Evolutionary conservation across 2,888 invertebrate species (phyloP).

Genomic region (Xestoiulus laeticollis): DNA sequence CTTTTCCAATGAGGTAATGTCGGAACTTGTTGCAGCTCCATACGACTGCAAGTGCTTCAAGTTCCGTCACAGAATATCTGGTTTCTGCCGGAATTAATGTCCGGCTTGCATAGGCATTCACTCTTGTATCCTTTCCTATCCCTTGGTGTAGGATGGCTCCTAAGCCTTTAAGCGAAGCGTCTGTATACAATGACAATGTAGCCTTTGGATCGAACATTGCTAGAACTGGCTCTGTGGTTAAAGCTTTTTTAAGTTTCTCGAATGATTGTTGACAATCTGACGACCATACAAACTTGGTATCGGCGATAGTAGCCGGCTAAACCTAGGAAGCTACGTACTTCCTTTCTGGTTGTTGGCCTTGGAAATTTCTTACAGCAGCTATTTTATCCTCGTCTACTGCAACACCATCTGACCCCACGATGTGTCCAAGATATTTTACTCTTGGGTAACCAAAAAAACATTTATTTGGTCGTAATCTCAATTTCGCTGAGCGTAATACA

Average conservation of each 20-base stretch:
- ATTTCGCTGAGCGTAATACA: neutral
- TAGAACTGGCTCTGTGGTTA: neutral
- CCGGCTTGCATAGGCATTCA: neutral
- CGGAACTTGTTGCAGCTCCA: neutral
- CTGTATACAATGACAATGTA: constrained; percentile 27
- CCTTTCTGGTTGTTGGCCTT: neutral
- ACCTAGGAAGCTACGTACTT: constrained; percentile 36
- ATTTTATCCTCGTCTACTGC: neutral
- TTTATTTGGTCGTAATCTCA: constrained; percentile 32
- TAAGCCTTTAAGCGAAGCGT: neutral
- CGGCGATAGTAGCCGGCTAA: neutral
- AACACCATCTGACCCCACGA: neutral
- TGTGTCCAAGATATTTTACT: constrained; percentile 44
- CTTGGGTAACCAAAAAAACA: neutral
- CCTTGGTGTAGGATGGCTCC: constrained; percentile 37
- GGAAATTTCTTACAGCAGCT: neutral
- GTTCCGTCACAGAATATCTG: neutral
- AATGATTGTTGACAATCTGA: neutral
- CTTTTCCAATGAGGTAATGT: neutral
- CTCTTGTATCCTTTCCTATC: neutral
- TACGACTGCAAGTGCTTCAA: neutral
- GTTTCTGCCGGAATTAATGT: neutral
- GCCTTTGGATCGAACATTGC: neutral
- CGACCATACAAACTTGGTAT: neutral
- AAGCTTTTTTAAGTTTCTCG: neutral